These are phyloP conservation scores for Sander lucioperca DNA, from an alignment of 2,113 vertebrate species.

Conservation along the genomic window DNA sequence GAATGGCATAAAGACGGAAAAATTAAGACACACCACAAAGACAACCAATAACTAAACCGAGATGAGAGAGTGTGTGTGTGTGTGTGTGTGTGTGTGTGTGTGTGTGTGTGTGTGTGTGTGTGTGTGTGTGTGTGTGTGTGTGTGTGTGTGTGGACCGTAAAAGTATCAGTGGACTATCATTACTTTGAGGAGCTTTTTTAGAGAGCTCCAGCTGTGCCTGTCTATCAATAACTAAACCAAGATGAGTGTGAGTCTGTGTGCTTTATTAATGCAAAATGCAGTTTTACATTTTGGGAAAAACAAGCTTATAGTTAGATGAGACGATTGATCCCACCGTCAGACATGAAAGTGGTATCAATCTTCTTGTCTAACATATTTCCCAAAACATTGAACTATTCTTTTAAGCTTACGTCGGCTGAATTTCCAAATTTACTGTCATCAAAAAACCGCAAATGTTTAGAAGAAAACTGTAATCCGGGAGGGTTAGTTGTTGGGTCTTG, in stretches of 20 bases:
- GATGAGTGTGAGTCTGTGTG: background rate
- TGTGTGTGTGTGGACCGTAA: slow-evolving; percentile 20
- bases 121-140: too few relatives aligned
- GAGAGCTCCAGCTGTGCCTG: slow-evolving; percentile 73
- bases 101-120: too few relatives aligned
- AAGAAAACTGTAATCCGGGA: background rate
- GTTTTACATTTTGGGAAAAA: background rate
- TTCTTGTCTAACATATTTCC: too few relatives aligned
- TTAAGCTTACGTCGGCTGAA: background rate
- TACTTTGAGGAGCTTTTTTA: slow-evolving; percentile 69
- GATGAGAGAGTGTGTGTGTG: background rate
- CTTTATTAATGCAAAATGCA: background rate
- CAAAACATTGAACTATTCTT: background rate
- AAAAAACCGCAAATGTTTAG: background rate
- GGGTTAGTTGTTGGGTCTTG: background rate
- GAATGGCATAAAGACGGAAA: background rate
- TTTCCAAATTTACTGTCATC: background rate
- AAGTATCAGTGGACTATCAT: slow-evolving; percentile 59
- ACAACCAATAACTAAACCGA: background rate
- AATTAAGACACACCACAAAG: background rate
- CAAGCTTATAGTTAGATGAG: background rate
- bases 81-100: background rate
- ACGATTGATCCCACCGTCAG: too few relatives aligned
- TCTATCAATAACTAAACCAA: background rate
- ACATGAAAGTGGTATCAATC: too few relatives aligned